Percentiles rank a stretch among this genome's conserved stretches.
Conservation (phyloP, 1,140 invertebrate species). For the Bombus waltoni region DNA sequence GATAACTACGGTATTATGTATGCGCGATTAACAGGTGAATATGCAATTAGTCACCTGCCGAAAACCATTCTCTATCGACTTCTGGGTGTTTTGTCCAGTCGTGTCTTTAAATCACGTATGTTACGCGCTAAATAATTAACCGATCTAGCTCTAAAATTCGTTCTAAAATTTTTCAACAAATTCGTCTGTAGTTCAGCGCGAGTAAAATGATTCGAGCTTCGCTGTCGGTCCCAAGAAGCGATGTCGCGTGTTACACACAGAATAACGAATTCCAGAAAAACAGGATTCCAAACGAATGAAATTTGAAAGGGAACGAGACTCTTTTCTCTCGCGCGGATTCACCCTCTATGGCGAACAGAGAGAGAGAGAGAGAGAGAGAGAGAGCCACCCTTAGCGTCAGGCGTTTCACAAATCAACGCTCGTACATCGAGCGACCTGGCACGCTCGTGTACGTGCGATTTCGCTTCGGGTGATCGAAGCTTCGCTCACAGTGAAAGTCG, state of each 20-base stretch:
- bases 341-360: background rate
- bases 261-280: too few species aligned
- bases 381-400: background rate
- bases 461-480: conserved; percentile 43
- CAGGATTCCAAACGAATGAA: too few species aligned
- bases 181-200: too few species aligned
- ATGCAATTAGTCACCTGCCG: conserved; percentile 1
- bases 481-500: conserved; percentile 56
- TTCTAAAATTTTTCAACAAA: too few species aligned
- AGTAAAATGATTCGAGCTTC: too few species aligned
- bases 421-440: conserved; percentile 17
- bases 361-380: too few species aligned
- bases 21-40: background rate
- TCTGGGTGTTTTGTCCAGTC: background rate
- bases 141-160: too few species aligned
- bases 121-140: too few species aligned
- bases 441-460: conserved; percentile 42
- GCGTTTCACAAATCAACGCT: background rate
- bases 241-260: too few species aligned
- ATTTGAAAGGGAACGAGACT: background rate
- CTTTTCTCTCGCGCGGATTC: background rate
- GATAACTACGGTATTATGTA: conserved; percentile 17
- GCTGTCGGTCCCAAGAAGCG: too few species aligned
- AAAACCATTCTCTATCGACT: background rate
- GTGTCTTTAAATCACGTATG: background rate